phyloP scores from a whole-genome alignment of 1,140 invertebrate genomes.

The Aradophagus sp. region DNA sequence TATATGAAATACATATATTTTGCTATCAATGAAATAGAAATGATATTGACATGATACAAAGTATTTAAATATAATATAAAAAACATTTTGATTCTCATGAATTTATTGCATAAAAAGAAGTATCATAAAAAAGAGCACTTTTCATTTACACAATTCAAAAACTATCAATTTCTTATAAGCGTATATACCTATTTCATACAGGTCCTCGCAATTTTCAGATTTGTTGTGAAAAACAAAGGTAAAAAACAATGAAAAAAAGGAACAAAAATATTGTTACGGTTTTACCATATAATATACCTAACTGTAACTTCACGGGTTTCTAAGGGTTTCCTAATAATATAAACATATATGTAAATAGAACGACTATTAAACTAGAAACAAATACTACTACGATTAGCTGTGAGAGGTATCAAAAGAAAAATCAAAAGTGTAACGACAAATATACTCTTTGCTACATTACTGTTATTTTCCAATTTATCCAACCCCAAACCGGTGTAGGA shows the following conservation, averaged over 20 bases:
- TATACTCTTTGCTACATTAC: conserved; percentile 25
- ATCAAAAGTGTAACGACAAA: conserved; percentile 55
- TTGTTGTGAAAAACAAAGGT: conserved; percentile 47
- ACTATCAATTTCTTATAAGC: too few species aligned
- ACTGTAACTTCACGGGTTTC: conserved; percentile 59
- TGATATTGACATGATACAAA: too few species aligned
- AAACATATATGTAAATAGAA: conserved; percentile 60
- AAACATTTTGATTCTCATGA: too few species aligned
- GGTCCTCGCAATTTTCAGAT: conserved; percentile 58
- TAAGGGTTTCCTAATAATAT: conserved; percentile 59
- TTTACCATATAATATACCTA: conserved; percentile 44
- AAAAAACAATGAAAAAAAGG: too few species aligned
- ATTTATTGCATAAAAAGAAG: too few species aligned
- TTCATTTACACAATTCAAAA: too few species aligned
- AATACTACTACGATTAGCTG: conserved; percentile 53
- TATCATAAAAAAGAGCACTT: too few species aligned
- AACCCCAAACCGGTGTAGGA: too few species aligned
- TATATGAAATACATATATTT: too few species aligned
- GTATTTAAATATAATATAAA: too few species aligned
- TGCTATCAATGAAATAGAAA: too few species aligned
- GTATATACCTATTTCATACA: conserved; percentile 54
- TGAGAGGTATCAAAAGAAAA: conserved; percentile 55
- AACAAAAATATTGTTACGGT: conserved; percentile 52
- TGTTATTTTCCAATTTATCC: too few species aligned
- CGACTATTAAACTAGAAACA: conserved; percentile 49